A percentile compares a stretch with the other conserved stretches of the same genome.
Evolutionary conservation across 2,888 invertebrate genomes (phyloP).

Genomic region (Diplolepis rosae): DNA sequence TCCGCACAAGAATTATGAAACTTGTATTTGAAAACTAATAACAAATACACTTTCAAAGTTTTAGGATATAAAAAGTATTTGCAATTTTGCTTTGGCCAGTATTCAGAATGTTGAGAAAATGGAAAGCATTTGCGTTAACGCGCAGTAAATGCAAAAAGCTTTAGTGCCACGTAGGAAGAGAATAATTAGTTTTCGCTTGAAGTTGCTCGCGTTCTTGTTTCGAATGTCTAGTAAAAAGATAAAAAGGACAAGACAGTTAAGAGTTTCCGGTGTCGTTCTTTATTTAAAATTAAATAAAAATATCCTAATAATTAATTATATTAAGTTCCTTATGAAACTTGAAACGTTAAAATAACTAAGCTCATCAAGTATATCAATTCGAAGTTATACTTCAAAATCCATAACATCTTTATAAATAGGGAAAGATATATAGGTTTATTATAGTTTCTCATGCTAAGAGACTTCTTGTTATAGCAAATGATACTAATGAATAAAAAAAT

Average conservation of each 20-base stretch:
- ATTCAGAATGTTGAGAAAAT: neutral
- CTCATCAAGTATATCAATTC: no score
- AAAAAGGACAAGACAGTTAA: constrained; percentile 18
- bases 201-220: neutral
- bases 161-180: neutral
- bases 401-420: no score
- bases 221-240: constrained; percentile 5
- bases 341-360: no score
- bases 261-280: constrained; percentile 15
- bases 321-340: no score
- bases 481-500: no score
- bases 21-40: no score
- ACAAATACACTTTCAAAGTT: neutral
- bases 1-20: no score
- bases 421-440: no score
- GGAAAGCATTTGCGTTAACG: constrained; percentile 15
- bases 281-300: constrained; percentile 9
- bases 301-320: constrained; percentile 7
- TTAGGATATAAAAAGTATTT: neutral
- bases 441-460: no score
- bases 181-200: constrained; percentile 24
- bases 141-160: constrained; percentile 17
- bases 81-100: constrained; percentile 5
- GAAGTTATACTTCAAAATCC: no score
- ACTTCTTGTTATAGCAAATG: no score